Base-by-base conservation (phyloP, 2,113 vertebrate genomes). In the Syngnathus typhle region DNA sequence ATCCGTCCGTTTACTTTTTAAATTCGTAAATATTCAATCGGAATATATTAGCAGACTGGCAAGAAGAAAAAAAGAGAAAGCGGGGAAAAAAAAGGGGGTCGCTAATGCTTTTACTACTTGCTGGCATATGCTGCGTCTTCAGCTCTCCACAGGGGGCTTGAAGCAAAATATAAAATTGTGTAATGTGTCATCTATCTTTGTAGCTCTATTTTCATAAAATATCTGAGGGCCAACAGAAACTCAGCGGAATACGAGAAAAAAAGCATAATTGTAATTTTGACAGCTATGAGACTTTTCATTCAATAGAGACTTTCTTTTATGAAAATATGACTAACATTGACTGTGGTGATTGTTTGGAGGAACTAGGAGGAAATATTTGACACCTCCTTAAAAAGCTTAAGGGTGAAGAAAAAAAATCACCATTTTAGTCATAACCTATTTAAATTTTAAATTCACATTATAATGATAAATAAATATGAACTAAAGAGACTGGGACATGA, bases 381-480 rank as follows among this genome's bases (percentile, higher is more conserved):
- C 63, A 58, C 39, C 38, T 70, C 49, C 51, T 72, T 71, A 72
- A 71, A 61, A 67, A 65, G 68, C 47, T 63, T 60, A 13, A 3
- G 46, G 49, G 7, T 64, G 76, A 68, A 65, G 71, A 76, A 46
- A 46, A 5, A 68, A 69, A 54, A 74, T 64, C 10, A 7, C 13
- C 37, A 49, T 52, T 74, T 72, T 60, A 74, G 54, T 73, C 69
- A 64, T 56, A 67, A 64, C 27, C 64, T 47, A 72, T 60, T 65
- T 23, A 47, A 71, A 21, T 80, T 52, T 71, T 75, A 67, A 69
- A 77, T 71, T 74, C 38, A 71, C 62, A 49, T 69, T 79, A 49
- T 44, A 64, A 76, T 32, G 49, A 68, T 43, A 62, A 83, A 79
- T 12, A 76, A 84, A 79, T 77, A 80, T 79, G 71, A 72, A 84